Base-by-base conservation (phyloP, 2,888 invertebrate genomes). In the Athripsodes cinereus region DNA sequence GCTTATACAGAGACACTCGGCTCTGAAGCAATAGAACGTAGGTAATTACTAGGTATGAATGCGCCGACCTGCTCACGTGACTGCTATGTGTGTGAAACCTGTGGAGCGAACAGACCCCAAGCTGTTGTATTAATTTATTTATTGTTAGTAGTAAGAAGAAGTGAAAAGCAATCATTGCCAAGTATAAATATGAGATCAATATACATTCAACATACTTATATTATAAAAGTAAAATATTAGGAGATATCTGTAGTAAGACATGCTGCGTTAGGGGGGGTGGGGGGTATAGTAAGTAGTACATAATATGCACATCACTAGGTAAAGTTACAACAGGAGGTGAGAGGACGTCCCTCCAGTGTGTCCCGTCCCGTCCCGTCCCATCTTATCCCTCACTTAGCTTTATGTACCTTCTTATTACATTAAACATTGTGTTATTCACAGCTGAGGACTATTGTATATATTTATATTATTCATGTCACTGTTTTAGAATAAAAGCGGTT, bases 371-470 rank as follows among this genome's bases (percentile, higher is more conserved):
- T n/a, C n/a, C n/a, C n/a, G n/a, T n/a, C n/a, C n/a, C n/a, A n/a
- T n/a, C n/a, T n/a, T n/a, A n/a, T n/a, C n/a, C n/a, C n/a, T n/a
- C n/a, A n/a, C n/a, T n/a, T n/a, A n/a, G n/a, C 10, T 26, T 10
- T 26, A 10, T 26, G 26, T 10, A 10, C 10, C 26, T 26, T 26
- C 26, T 6, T 26, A 6, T 3, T 26, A 10, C 5, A 26, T 6
- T 26, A 26, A 3, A 26, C 26, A 10, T 26, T 26, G 26, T 60
- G 47, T 57, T 57, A 60, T 22, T 55, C n/a, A 60, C 60, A 60
- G n/a, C 44, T 56, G 21, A 60, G 50, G 56, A 54, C 18, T 44
- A 57, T 57, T 57, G 57, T 53, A 22, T 47, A 21, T 26, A 48
- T 34, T 26, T 26, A 26, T 6, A 26, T 54, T 52, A 22, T 22